phyloP scores from a whole-genome alignment of 1,140 invertebrate genomes.

The Zaprionus davidi region DNA sequence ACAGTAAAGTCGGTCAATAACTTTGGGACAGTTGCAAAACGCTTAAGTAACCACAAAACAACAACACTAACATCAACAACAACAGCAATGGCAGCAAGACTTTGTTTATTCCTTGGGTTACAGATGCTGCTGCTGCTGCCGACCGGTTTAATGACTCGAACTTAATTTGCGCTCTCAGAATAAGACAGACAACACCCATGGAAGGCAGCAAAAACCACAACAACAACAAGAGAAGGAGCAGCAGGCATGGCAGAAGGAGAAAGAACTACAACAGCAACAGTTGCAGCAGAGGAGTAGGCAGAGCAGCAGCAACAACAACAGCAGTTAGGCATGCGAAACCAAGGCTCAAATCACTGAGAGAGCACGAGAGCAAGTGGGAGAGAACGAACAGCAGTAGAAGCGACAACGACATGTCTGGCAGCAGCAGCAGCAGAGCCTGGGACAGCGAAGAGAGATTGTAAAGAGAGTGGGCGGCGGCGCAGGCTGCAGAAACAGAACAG shows the following conservation, averaged over 20 bases:
- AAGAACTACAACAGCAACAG: slow-evolving; percentile 10
- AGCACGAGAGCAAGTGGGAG: slow-evolving; percentile 16
- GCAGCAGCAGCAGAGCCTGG: slow-evolving; percentile 4
- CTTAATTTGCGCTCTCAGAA: slow-evolving; percentile 76
- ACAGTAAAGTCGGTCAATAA: slow-evolving; percentile 78
- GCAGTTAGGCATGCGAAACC: slow-evolving; percentile 36
- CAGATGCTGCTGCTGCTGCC: slow-evolving; percentile 55
- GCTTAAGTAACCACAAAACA: slow-evolving; percentile 61
- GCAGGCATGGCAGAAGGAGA: slow-evolving; percentile 2
- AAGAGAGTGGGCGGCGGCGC: slow-evolving; percentile 53
- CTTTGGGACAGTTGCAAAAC: slow-evolving; percentile 62
- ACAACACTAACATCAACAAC: slow-evolving; percentile 31
- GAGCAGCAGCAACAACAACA: background rate
- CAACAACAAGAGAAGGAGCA: slow-evolving; percentile 9
- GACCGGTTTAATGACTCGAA: slow-evolving; percentile 76
- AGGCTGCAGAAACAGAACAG: slow-evolving; percentile 67
- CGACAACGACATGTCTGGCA: slow-evolving; percentile 56
- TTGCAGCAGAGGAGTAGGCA: too few relatives aligned
- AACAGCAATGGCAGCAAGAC: slow-evolving; percentile 18
- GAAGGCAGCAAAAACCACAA: slow-evolving; percentile 16
- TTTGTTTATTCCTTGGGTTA: slow-evolving; percentile 58
- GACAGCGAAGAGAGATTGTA: slow-evolving; percentile 16
- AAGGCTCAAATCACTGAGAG: slow-evolving; percentile 21
- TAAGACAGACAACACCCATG: slow-evolving; percentile 75
- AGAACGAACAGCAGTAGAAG: slow-evolving; percentile 9